A percentile compares a stretch with the other conserved stretches of the same genome.
Conservation (phyloP, 2,113 vertebrate species). For the Orientallactaga bullata region DNA sequence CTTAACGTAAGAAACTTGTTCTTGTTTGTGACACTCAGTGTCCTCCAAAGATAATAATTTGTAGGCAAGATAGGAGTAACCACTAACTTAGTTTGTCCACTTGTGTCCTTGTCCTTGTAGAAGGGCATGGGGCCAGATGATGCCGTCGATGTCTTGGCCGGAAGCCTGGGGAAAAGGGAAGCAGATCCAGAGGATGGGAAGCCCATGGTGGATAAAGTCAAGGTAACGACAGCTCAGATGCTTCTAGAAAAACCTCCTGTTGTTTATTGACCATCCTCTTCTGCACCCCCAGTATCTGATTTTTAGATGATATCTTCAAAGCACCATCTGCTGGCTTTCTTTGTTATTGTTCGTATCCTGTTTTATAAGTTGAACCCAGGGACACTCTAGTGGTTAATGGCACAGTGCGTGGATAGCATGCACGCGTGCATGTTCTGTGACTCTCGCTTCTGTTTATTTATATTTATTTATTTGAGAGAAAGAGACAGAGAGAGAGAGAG, state of each 20-base stretch:
- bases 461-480: too few relatives aligned
- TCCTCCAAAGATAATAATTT: neutral
- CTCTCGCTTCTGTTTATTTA: neutral
- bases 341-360: neutral
- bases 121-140: constrained; percentile 69
- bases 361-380: neutral
- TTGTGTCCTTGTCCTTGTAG: constrained; percentile 54
- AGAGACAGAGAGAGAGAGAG: too few relatives aligned
- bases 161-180: constrained; percentile 82
- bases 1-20: neutral
- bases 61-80: neutral
- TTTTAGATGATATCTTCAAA: neutral
- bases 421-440: accelerated
- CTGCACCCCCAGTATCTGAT: neutral
- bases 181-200: constrained; percentile 83
- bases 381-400: neutral
- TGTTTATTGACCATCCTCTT: neutral
- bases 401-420: accelerated
- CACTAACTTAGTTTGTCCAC: neutral
- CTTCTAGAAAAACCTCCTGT: constrained; percentile 14
- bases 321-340: neutral
- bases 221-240: constrained; percentile 81
- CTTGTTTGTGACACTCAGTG: neutral
- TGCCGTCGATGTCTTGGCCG: constrained; percentile 85
- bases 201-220: constrained; percentile 85